phyloP scores from a whole-genome alignment of 2,113 vertebrate genomes.

The Carassius gibelio region DNA sequence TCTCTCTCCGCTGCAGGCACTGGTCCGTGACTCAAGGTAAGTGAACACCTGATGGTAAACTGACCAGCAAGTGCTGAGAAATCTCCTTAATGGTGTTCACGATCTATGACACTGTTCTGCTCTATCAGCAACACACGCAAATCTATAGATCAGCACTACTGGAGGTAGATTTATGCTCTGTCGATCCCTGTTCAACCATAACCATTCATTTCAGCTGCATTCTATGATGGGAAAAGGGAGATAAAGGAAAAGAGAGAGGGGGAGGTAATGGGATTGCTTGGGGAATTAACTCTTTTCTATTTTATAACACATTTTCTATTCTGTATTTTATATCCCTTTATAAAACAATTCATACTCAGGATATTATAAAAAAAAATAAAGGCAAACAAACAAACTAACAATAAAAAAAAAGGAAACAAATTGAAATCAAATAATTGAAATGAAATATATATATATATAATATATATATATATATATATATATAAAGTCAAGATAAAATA shows the following conservation, averaged over 20 bases:
- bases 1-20: neutral
- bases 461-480: too few species aligned
- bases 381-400: too few species aligned
- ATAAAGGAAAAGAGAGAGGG: neutral
- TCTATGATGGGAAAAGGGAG: neutral
- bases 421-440: too few species aligned
- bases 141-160: conserved; percentile 60
- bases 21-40: conserved; percentile 11
- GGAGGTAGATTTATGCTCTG: conserved; percentile 59
- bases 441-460: too few species aligned
- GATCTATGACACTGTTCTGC: conserved; percentile 62
- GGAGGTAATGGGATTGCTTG: neutral
- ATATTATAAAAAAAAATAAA: neutral
- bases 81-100: conserved; percentile 53
- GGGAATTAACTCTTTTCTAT: neutral
- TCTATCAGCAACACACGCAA: conserved; percentile 58
- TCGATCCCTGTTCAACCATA: conserved; percentile 50
- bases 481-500: too few species aligned
- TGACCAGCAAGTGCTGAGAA: conserved; percentile 34
- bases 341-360: neutral
- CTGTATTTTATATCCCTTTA: neutral
- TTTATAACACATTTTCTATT: neutral
- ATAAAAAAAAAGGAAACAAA: too few species aligned
- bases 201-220: conserved; percentile 45
- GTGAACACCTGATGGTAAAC: conserved; percentile 16